Evolutionary conservation across 2,113 vertebrate genomes (phyloP), one percentile per base, ranked within the genome.

Genomic region (Misgurnus mizolepis): DNA sequence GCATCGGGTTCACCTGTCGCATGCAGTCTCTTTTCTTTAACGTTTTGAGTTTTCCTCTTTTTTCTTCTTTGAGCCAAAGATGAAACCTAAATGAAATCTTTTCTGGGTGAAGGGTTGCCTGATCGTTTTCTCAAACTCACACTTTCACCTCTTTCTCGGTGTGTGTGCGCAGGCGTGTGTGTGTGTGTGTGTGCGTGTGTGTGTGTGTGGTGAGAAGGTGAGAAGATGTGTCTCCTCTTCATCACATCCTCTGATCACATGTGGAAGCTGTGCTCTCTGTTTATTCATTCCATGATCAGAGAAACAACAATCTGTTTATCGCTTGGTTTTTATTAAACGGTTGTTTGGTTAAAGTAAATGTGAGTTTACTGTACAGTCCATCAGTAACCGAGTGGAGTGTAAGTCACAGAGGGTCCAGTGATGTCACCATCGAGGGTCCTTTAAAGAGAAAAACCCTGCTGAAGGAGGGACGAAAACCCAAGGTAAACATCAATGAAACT

Each of bases 381-480:
- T 89, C 92, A 0, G 94, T 93, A 18, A 85, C 93, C 0, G 94
- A 92, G 74, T 76, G 85, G 86, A 93, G 93, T 84, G 94, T 93
- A 80, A 86, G 91, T 0, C 88, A 91, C 80, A 91, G 86, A 67
- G 93, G 93, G 7, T 65, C 86, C 0, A 88, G 93, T 7, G 90
- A 90, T 22, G 88, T 96, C 81, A 93, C 94, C 55, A 95, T 96
- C 77, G 95, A 97, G 87, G 96, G 96, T 6, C 94, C 95, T 0
- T 87, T 98, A 68, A 91, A 92, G 78, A 94, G 96, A 80, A 98
- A 97, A 90, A 97, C 96, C 0, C 83, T 97, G 84, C 92, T 97
- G 80, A 98, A 98, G 88, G 95, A 96, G 84, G 96, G 96, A 81
- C 93, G 95, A 76, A 98, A 97, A 84, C 96, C 96, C 22, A 94